phyloP scores from a whole-genome alignment of 2,888 invertebrate species.

The Lasioglossum vierecki region DNA sequence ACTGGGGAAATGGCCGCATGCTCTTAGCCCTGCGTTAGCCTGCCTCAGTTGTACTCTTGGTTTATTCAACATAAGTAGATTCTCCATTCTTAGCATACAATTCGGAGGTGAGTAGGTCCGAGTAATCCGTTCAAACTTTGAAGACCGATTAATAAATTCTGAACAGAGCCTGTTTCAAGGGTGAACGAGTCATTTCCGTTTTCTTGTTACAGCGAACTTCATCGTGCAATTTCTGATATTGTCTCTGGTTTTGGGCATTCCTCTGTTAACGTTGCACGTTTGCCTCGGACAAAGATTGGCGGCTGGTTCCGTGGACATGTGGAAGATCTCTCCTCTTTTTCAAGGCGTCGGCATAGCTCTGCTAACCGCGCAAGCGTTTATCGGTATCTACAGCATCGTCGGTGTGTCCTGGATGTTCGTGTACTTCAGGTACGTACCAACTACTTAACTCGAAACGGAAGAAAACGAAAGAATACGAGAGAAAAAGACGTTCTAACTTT shows the following conservation, averaged over 20 bases:
- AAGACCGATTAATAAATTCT: not conserved
- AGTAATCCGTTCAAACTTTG: not conserved
- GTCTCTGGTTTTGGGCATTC: slow-evolving; percentile 92
- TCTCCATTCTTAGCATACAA: slow-evolving; percentile 93
- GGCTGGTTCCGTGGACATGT: slow-evolving; percentile 95
- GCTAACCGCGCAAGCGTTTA: slow-evolving; percentile 90
- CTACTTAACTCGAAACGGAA: too few species aligned
- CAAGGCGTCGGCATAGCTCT: slow-evolving; percentile 95
- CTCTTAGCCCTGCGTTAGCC: slow-evolving; percentile 91
- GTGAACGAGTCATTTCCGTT: not conserved
- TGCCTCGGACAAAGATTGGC: slow-evolving; percentile 93
- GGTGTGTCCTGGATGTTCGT: slow-evolving; percentile 96
- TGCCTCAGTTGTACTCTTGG: slow-evolving; percentile 94
- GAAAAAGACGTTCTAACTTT: slow-evolving; percentile 15
- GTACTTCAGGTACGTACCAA: slow-evolving; percentile 86
- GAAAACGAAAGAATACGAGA: not conserved
- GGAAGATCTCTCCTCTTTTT: slow-evolving; percentile 96
- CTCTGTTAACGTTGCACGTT: slow-evolving; percentile 93
- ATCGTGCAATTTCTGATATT: slow-evolving; percentile 94
- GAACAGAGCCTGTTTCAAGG: not conserved
- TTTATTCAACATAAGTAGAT: slow-evolving; percentile 94
- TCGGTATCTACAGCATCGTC: slow-evolving; percentile 94
- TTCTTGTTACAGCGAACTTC: slow-evolving; percentile 89
- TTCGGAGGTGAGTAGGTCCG: slow-evolving; percentile 89
- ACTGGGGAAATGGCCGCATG: slow-evolving; percentile 88